Evolutionary conservation across 2,888 invertebrate species (phyloP), one percentile per base, ranked within the genome.

Genomic region (Cantharis flavilabris): DNA sequence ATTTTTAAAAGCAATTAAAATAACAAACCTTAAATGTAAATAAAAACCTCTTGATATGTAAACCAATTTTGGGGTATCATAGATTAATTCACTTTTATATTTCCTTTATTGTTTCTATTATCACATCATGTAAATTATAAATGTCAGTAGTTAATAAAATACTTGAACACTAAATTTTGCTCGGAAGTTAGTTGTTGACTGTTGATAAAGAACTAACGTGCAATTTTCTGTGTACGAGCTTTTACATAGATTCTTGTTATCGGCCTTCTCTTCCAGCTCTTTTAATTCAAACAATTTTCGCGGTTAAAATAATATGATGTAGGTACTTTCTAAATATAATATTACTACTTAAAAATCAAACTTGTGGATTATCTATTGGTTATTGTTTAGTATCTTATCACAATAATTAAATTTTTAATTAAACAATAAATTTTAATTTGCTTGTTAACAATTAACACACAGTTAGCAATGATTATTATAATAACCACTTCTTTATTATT

Each of bases 171-270:
- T 67, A 64, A 64, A 75, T 71, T 76, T 79, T 74, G 71, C 70
- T 79, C 79, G 79, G 79, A 79, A 79, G 79, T 79, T 76, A 62
- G 76, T 76, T 79, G 79, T 79, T 76, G 79, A 79, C 74, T 74
- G 76, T 74, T 73, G 79, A 79, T 73, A 72, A 30, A 62, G 69
- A 26, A 78, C 78, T 78, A 75, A 73, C 75, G 73, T 78, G 71
- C 78, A 76, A 76, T 76, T 73, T 73, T 70, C 73, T 76, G 69
- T 71, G 76, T 73, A 76, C 70, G 64, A 71, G 73, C 76, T 78
- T 78, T 76, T 73, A 78, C 71, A 78, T 23, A 71, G 71, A 62
- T 13, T 67, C 72, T 69, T 72, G 74, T 77, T 72, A 71, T 11
- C 74, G 71, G 71, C 69, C 77, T 74, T 67, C 65, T 67, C 65